phyloP scores from a whole-genome alignment of 1,140 invertebrate species.

The Tetranychus cinnabarinus region DNA sequence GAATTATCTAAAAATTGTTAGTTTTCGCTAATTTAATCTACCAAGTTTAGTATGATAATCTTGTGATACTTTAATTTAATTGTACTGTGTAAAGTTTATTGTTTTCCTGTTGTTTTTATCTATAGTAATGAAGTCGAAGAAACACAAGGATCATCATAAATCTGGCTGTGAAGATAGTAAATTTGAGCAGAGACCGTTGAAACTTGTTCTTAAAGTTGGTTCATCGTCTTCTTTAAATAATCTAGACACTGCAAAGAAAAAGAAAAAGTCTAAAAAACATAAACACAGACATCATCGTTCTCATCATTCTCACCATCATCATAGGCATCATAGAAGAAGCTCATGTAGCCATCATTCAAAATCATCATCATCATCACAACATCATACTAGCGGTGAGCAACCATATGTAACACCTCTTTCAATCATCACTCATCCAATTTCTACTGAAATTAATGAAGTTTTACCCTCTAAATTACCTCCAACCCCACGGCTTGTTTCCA shows the following conservation, averaged over 20 bases:
- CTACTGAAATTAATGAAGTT: background rate
- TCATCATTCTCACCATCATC: conserved; percentile 12
- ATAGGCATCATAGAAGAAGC: conserved; percentile 5
- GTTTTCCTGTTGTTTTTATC: background rate
- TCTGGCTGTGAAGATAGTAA: background rate
- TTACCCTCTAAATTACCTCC: conserved; percentile 1
- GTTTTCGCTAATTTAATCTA: too few relatives aligned
- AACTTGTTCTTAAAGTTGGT: conserved; percentile 56
- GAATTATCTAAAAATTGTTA: too few relatives aligned
- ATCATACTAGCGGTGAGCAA: background rate
- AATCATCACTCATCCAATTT: background rate
- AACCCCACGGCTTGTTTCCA: background rate
- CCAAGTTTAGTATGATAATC: too few relatives aligned
- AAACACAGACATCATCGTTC: conserved; percentile 13
- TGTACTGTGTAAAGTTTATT: too few relatives aligned
- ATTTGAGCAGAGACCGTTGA: conserved; percentile 29
- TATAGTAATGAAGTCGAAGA: conserved; percentile 1
- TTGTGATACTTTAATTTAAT: too few relatives aligned
- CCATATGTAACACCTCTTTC: background rate
- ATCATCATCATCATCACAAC: background rate
- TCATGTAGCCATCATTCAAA: conserved; percentile 8
- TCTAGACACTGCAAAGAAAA: background rate
- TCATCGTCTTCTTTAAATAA: conserved; percentile 12
- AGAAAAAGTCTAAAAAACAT: conserved; percentile 11
- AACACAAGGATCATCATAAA: conserved; percentile 3